Evolutionary conservation across 1,140 invertebrate species (phyloP), one percentile per base, ranked within the genome.

Genomic region (Drosophila littoralis): DNA sequence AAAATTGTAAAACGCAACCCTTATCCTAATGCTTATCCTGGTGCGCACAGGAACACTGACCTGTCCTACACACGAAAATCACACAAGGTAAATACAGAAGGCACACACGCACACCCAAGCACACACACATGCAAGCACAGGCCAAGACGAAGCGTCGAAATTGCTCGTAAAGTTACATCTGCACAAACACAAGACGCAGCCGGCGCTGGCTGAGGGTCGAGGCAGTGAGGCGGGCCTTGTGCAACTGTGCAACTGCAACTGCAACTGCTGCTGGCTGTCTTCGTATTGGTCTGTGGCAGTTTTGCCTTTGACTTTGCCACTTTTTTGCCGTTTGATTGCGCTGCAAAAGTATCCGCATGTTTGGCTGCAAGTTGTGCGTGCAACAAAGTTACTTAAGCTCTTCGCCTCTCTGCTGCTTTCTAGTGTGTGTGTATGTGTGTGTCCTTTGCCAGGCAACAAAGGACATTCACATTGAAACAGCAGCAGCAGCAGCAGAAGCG

Each of bases 361-460:
- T 66, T 67, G 9, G 65, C 38, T 57, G 72, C 59, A 70, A 70
- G 72, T 75, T 75, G 66, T 75, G 67, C 66, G 72, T 70, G 73
- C 68, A 71, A 71, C 73, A 71, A 65, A 75, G 68, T 75, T 70
- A 75, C 57, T 70, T 59, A 65, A 75, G 48, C 45, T 33, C 36
- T 42, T 3, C 35, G 8, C 10, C 17, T 12, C 33, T n/a, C 48
- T n/a, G 12, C 22, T 12, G 46, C 40, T 45, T 6, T 35, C 40
- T 33, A 13, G 22, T 55, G 12, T 55, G 51, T 45, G 48, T n/a
- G 32, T 52, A 57, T 65, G 33, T 79, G 82, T 60, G 83, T 88
- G 83, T 89, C 83, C 83, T 88, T 89, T 83, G 84, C 68, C 42
- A 57, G 84, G 43, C 75, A 79, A 57, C 77, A 77, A 69, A 75